Percentiles rank a stretch among this genome's conserved stretches.
Conservation (phyloP, 2,888 invertebrate species). For the Trilocha varians region DNA sequence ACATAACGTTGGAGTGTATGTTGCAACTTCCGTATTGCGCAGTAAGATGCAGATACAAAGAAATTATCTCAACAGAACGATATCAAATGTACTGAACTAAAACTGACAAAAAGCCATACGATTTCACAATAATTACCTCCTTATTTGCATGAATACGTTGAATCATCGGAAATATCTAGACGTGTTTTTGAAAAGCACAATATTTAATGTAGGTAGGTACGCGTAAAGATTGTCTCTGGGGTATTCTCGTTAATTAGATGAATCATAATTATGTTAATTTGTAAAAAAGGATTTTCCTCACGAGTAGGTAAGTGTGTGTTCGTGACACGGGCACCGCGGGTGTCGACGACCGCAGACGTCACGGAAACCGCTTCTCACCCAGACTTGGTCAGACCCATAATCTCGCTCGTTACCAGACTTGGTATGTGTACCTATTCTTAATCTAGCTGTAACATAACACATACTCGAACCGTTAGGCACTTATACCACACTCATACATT, state of each 20-base stretch:
- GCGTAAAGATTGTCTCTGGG: background rate
- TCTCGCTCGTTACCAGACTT: too few species aligned
- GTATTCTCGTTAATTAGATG: constrained; percentile 13
- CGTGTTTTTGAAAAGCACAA: background rate
- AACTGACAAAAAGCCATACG: background rate
- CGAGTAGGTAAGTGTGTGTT: constrained; percentile 28
- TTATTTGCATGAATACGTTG: background rate
- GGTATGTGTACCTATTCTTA: too few species aligned
- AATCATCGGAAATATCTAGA: background rate
- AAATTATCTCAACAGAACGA: background rate
- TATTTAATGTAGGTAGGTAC: constrained; percentile 6
- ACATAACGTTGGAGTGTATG: background rate
- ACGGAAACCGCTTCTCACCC: constrained; percentile 18
- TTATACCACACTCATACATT: too few species aligned
- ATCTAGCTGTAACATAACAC: too few species aligned
- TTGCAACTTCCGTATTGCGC: background rate
- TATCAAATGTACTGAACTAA: background rate
- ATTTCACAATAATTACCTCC: background rate
- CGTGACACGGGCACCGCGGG: constrained; percentile 17
- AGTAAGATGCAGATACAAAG: background rate
- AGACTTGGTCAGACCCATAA: background rate
- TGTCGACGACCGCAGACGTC: constrained; percentile 41
- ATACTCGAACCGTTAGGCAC: background rate
- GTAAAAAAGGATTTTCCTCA: constrained; percentile 27
- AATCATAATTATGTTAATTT: constrained; percentile 33